Percentiles rank a stretch among this genome's conserved stretches.
phyloP scores from a whole-genome alignment of 2,113 vertebrate species.

The Ceuthmochares aereus region DNA sequence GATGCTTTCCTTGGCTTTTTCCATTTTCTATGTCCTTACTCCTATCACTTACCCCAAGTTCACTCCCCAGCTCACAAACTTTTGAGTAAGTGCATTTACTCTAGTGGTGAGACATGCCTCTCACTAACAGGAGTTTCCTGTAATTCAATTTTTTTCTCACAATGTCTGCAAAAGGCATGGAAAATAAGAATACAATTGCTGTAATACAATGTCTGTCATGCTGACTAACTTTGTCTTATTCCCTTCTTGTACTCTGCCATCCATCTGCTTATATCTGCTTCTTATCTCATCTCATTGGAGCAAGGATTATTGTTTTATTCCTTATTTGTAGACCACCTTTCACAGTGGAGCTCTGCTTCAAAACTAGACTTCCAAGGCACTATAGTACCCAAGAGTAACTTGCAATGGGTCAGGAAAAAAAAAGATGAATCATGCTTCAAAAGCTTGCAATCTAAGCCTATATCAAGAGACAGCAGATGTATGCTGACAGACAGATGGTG shows the following conservation, averaged over 20 bases:
- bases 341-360: not conserved
- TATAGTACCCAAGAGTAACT: not conserved
- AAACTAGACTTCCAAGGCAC: not conserved
- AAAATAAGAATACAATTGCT: not conserved
- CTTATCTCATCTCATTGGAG: not conserved
- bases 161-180: not conserved
- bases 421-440: not conserved
- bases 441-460: not conserved
- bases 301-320: not conserved
- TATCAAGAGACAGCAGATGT: conserved; percentile 5
- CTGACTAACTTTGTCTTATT: not conserved
- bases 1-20: not conserved
- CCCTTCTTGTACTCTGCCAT: not conserved
- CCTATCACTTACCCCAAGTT: not conserved
- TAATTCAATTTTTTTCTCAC: not conserved
- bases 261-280: not conserved
- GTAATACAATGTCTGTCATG: not conserved
- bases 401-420: not conserved
- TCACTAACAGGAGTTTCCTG: not conserved
- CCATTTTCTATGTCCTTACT: not conserved
- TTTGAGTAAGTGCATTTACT: not conserved
- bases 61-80: not conserved
- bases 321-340: not conserved
- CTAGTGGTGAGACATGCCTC: not conserved
- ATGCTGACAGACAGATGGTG: conserved; percentile 14